Percentiles rank a stretch among this genome's conserved stretches.
Conservation (phyloP, 2,888 invertebrate species). For the Prostheceraeus crozeri region DNA sequence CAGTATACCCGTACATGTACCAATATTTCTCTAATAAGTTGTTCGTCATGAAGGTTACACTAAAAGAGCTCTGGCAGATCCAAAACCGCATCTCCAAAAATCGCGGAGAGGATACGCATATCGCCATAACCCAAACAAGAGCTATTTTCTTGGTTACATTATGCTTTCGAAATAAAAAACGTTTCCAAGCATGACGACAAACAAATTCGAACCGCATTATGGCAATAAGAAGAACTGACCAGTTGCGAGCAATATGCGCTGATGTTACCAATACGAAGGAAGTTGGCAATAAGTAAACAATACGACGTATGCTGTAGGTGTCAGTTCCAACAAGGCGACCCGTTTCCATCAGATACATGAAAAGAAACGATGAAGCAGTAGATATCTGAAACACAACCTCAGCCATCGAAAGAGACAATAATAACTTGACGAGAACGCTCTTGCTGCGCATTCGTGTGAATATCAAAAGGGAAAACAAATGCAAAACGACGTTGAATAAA, state of each 20-base stretch:
- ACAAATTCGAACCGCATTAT: slow-evolving; percentile 30
- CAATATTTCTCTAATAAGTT: too few species aligned
- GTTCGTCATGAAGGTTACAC: too few species aligned
- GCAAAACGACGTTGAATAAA: not conserved
- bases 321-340: not conserved
- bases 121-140: too few species aligned
- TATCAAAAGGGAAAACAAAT: not conserved
- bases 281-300: not conserved
- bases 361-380: slow-evolving; percentile 5
- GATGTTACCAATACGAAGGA: slow-evolving; percentile 8
- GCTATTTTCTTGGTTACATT: too few species aligned
- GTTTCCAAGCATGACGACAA: not conserved
- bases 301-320: not conserved
- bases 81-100: too few species aligned
- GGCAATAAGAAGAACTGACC: slow-evolving; percentile 18
- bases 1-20: too few species aligned
- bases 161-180: not conserved
- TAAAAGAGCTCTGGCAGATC: too few species aligned
- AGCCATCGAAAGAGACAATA: not conserved
- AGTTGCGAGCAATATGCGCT: slow-evolving; percentile 27
- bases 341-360: slow-evolving; percentile 9
- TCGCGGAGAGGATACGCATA: too few species aligned
- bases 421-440: slow-evolving; percentile 2
- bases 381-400: slow-evolving; percentile 25
- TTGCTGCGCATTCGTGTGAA: not conserved